phyloP scores from a whole-genome alignment of 2,888 invertebrate species.

The Philonicus albiceps region DNA sequence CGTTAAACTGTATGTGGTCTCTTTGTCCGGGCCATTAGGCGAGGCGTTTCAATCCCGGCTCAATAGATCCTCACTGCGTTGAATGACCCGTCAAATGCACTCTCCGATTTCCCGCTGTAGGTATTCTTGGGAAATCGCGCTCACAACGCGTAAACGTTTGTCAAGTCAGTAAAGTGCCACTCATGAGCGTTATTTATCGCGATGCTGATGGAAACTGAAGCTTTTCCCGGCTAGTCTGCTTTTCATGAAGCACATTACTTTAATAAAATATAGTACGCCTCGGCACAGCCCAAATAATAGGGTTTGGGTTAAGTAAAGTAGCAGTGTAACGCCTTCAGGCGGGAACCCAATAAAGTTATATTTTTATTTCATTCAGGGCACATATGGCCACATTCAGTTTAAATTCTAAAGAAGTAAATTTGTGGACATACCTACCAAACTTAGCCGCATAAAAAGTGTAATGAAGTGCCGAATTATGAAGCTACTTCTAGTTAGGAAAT shows the following conservation, averaged over 20 bases:
- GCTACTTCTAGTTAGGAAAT: background rate
- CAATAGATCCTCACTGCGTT: constrained; percentile 20
- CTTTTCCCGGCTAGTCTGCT: background rate
- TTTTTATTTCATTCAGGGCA: background rate
- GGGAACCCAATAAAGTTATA: background rate
- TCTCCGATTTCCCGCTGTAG: background rate
- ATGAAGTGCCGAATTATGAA: background rate
- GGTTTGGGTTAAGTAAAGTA: background rate
- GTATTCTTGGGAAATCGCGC: background rate
- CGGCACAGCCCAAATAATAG: background rate
- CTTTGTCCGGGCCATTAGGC: constrained; percentile 7
- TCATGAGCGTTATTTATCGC: background rate
- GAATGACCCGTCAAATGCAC: constrained; percentile 6
- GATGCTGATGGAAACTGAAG: background rate
- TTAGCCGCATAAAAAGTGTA: background rate
- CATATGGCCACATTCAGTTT: background rate
- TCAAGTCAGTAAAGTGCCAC: background rate
- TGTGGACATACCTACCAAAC: background rate
- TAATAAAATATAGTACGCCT: background rate
- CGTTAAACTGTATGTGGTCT: constrained; percentile 35
- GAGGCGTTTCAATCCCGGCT: constrained; percentile 1
- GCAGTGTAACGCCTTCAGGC: background rate
- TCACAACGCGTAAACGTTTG: background rate
- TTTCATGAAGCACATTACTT: background rate
- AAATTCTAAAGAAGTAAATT: background rate